Base-by-base conservation (phyloP, 2,888 invertebrate genomes). In the Helicoverpa assulta region DNA sequence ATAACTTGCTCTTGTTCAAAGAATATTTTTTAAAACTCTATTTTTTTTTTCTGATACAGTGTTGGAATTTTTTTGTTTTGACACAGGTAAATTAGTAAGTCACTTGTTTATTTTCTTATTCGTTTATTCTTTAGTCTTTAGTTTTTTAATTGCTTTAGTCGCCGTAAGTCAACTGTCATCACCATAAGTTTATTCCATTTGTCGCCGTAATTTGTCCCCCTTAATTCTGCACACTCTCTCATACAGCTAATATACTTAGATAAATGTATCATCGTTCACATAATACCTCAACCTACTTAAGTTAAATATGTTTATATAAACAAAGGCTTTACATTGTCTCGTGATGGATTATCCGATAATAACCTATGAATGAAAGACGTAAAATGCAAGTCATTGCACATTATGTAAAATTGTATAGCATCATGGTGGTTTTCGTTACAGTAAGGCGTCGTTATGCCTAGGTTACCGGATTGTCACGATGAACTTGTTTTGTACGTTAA, bases 371-470 rank as follows among this genome's bases (percentile, higher is more conserved):
- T 33, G 69, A 29, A 70, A 43, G 18, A 37, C 10, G 14, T 8
- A 52, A 70, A 52, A 3, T 26, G 43, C 33, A 14, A 37, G 56
- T 70, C 43, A 56, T 19, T 37, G 18, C 26, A 8, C 10, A 26
- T 53, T 53, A 26, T 16, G 14, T 47, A 6, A 47, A 47, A n/a
- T n/a, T 16, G 6, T n/a, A 16, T 0, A 47, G n/a, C 7, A 47
- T 43, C 16, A 43, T 43, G 43, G 14, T 16, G 12, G 43, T 43
- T 43, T 2, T 43, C 43, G 16, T 5, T 16, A 16, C 12, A 5
- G 43, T 14, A 43, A 43, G 16, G 43, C 5, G 5, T 8, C 10
- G 1, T 8, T 33, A 1, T 33, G 8, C 8, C 8, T 33, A 33
- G 2, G 33, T 2, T 7, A 33, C 33, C 10, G 10, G 33, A 33